Conservation (phyloP, 2,113 vertebrate genomes). For the Apus apus region DNA sequence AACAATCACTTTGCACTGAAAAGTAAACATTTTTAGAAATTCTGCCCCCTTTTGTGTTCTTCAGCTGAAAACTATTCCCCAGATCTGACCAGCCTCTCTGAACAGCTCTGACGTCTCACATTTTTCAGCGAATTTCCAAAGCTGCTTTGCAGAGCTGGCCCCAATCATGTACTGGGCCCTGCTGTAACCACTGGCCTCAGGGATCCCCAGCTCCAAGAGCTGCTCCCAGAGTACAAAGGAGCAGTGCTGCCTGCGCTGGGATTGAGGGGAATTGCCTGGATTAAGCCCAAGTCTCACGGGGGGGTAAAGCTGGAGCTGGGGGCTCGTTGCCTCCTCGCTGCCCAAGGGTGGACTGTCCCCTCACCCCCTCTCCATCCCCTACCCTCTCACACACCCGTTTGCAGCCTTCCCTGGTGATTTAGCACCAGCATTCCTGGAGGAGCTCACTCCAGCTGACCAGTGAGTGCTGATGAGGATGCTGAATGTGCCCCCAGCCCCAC, state of each 20-base stretch:
- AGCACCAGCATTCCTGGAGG: fast-evolving
- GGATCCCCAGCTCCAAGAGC: fast-evolving
- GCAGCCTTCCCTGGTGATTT: background rate
- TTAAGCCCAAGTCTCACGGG: background rate
- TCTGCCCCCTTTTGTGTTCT: background rate
- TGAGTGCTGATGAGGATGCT: background rate
- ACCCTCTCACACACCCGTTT: background rate
- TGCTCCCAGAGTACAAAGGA: background rate
- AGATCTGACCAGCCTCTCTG: background rate
- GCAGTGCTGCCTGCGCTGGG: background rate
- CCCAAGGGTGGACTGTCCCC: background rate
- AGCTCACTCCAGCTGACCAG: background rate
- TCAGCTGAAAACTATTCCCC: background rate
- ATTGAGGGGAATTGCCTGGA: background rate
- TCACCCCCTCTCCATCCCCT: background rate
- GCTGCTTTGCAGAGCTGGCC: conserved; percentile 12
- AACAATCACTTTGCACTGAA: background rate
- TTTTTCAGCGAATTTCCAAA: conserved; percentile 32
- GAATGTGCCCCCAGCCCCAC: fast-evolving
- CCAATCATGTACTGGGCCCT: background rate
- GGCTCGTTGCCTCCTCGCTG: fast-evolving
- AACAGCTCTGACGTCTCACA: background rate
- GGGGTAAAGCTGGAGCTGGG: background rate
- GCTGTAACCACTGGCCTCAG: fast-evolving
- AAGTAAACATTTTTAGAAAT: background rate